A percentile compares a stretch with the other conserved stretches of the same genome.
Conservation (phyloP, 2,888 invertebrate species). For the Yponomeuta sedellus region DNA sequence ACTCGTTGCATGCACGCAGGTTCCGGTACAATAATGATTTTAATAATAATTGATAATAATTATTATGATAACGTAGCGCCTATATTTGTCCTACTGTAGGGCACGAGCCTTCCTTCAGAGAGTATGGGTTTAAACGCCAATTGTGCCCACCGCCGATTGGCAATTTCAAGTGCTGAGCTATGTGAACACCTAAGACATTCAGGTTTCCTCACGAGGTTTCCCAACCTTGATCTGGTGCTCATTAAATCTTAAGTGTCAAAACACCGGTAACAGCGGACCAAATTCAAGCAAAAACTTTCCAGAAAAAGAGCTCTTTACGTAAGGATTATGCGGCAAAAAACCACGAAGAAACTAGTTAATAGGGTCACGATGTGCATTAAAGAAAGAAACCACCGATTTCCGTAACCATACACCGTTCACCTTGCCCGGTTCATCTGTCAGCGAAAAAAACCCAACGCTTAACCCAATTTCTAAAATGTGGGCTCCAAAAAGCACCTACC, state of each 20-base stretch:
- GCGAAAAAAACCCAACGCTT: constrained; percentile 42
- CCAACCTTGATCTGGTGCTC: not conserved
- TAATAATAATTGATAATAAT: too few species aligned
- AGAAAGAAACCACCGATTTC: constrained; percentile 62
- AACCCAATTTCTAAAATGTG: constrained; percentile 65
- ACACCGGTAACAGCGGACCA: not conserved
- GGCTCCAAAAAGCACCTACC: constrained; percentile 56
- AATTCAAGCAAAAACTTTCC: constrained; percentile 31
- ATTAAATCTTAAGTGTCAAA: constrained; percentile 12
- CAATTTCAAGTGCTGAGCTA: too few species aligned
- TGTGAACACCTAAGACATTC: too few species aligned
- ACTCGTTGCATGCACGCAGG: too few species aligned
- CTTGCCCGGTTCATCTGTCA: constrained; percentile 62
- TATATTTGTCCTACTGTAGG: too few species aligned
- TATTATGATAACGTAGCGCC: too few species aligned
- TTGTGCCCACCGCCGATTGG: too few species aligned
- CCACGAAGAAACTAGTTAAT: constrained; percentile 34
- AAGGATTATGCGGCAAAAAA: not conserved
- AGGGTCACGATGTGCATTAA: constrained; percentile 42
- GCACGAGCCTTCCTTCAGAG: too few species aligned
- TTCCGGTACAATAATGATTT: too few species aligned
- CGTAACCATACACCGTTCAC: constrained; percentile 71
- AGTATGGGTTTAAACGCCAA: too few species aligned
- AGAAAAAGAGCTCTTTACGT: constrained; percentile 10
- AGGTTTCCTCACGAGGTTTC: too few species aligned